Conservation (phyloP, 2,113 vertebrate genomes). For the Mixornis gularis region DNA sequence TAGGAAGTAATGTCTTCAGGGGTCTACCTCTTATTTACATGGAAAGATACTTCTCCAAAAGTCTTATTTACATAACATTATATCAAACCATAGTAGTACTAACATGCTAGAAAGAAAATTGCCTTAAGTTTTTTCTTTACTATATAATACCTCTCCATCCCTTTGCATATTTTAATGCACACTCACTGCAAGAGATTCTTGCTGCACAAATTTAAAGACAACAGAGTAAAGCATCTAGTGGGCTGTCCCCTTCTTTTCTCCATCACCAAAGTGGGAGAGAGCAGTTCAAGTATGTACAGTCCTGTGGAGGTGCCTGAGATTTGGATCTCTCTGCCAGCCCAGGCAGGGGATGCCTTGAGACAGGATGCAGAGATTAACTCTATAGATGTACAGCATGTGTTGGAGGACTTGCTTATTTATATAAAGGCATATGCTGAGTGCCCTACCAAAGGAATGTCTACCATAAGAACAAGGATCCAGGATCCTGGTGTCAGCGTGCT, state of each 20-base stretch:
- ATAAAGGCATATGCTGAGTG: not conserved
- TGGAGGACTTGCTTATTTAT: not conserved
- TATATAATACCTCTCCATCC: not conserved
- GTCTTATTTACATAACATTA: not conserved
- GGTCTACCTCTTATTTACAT: not conserved
- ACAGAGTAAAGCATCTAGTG: not conserved
- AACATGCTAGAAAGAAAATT: not conserved
- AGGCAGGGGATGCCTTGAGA: not conserved
- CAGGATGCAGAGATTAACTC: not conserved
- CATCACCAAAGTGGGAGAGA: not conserved
- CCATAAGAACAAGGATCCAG: not conserved
- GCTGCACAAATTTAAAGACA: not conserved
- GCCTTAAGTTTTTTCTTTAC: not conserved
- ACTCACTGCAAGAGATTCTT: not conserved
- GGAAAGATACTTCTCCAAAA: not conserved
- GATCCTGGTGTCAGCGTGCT: not conserved
- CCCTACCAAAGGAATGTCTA: not conserved
- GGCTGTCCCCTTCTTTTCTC: not conserved
- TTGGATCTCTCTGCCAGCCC: not conserved
- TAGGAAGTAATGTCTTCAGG: not conserved
- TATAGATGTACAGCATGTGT: not conserved
- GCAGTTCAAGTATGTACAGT: not conserved
- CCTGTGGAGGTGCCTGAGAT: not conserved
- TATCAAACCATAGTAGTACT: not conserved
- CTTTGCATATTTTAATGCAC: not conserved